A percentile compares a stretch with the other conserved stretches of the same genome.
Conservation (phyloP, 2,888 invertebrate species). For the Stenurella melanura region DNA sequence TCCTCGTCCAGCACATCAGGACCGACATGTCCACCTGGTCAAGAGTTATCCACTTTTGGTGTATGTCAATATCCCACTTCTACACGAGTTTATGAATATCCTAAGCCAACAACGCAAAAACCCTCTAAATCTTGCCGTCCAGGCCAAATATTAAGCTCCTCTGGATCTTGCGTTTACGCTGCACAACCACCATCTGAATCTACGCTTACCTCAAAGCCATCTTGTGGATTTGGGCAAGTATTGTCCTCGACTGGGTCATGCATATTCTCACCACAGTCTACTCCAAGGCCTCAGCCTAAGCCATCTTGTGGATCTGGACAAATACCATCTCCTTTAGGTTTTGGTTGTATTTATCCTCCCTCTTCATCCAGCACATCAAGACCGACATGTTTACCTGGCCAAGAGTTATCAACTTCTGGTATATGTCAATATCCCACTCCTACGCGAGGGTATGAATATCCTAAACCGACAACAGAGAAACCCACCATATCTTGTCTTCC, state of each 20-base stretch:
- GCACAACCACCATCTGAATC: background rate
- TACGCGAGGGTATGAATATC: background rate
- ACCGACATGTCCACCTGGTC: background rate
- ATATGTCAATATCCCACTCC: background rate
- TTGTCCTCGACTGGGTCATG: conserved; percentile 1
- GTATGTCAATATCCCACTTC: conserved; percentile 36
- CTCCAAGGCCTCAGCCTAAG: conserved; percentile 25
- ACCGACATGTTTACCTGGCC: background rate
- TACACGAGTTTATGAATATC: conserved; percentile 46
- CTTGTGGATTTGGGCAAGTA: conserved; percentile 56
- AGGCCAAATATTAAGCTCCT: conserved; percentile 37
- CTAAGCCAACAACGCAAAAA: conserved; percentile 40
- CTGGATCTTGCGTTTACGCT: conserved; percentile 19
- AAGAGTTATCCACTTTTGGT: conserved; percentile 46
- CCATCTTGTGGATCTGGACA: conserved; percentile 48
- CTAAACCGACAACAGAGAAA: too few relatives aligned
- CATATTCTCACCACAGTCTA: background rate
- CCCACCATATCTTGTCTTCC: background rate
- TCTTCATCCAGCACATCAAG: conserved; percentile 27
- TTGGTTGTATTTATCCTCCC: conserved; percentile 51
- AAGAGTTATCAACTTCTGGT: background rate
- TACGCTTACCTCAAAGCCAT: conserved; percentile 35
- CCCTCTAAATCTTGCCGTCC: conserved; percentile 24
- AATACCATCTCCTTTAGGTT: conserved; percentile 43
- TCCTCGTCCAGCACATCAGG: conserved; percentile 42